Conservation (phyloP, 1,140 invertebrate genomes). For the Platyscapa corneri region DNA sequence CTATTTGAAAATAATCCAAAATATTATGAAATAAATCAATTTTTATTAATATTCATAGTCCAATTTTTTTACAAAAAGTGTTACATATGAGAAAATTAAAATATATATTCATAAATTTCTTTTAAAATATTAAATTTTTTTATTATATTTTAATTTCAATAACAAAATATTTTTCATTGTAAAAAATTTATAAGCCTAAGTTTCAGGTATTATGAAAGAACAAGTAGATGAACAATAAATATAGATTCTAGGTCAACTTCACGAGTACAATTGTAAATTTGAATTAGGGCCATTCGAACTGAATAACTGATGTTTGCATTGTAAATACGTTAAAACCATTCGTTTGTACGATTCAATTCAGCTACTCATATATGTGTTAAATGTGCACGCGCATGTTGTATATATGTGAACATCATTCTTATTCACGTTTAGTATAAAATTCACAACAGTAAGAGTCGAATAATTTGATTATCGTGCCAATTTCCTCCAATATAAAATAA, state of each 20-base stretch:
- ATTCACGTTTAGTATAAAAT: constrained; percentile 21
- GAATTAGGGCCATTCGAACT: constrained; percentile 17
- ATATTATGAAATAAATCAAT: neutral
- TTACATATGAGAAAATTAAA: too few relatives aligned
- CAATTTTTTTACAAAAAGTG: too few relatives aligned
- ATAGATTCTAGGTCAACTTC: constrained; percentile 7
- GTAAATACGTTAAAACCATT: neutral
- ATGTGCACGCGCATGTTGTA: too few relatives aligned
- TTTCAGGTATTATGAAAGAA: neutral
- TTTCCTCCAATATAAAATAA: too few relatives aligned
- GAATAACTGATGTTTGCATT: neutral
- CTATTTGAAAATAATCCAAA: neutral
- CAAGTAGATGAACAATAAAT: constrained; percentile 6
- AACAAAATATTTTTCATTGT: neutral
- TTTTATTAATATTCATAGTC: too few relatives aligned
- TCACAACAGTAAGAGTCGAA: too few relatives aligned
- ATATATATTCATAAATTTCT: too few relatives aligned
- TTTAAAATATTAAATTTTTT: too few relatives aligned
- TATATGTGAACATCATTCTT: constrained; percentile 26
- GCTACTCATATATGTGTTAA: too few relatives aligned
- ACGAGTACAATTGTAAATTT: constrained; percentile 7
- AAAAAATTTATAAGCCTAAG: neutral
- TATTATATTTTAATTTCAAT: too few relatives aligned
- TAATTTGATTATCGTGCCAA: too few relatives aligned
- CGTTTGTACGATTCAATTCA: constrained; percentile 29